Conservation (phyloP, 2,888 invertebrate genomes). For the Tachina lurida region DNA sequence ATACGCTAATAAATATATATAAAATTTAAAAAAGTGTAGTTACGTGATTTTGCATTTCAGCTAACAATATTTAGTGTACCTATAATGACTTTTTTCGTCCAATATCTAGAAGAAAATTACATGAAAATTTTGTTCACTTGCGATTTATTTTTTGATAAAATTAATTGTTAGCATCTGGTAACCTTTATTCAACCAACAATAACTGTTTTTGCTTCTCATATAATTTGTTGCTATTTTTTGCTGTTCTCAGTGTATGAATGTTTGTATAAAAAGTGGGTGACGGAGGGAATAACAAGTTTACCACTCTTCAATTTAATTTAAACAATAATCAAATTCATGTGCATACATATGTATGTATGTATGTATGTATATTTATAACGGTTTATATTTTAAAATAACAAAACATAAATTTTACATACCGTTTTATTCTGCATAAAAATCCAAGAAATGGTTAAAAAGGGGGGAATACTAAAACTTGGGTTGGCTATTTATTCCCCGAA, state of each 20-base stretch:
- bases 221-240: not conserved
- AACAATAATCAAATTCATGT: slow-evolving; percentile 10
- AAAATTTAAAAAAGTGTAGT: no score
- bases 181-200: not conserved
- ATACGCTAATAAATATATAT: no score
- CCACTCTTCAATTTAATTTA: not conserved
- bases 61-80: no score
- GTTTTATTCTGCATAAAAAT: not conserved
- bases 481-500: not conserved
- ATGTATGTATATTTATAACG: slow-evolving; percentile 35
- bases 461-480: not conserved
- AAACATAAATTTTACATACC: slow-evolving; percentile 28
- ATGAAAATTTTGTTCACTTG: not conserved
- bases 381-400: slow-evolving; percentile 37
- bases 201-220: slow-evolving; percentile 21
- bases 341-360: not conserved
- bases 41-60: no score
- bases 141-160: not conserved
- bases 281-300: slow-evolving; percentile 9
- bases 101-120: no score
- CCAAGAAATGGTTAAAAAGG: not conserved
- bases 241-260: not conserved
- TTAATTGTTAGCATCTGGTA: not conserved
- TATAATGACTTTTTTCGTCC: no score
- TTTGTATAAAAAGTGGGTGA: slow-evolving; percentile 21